phyloP scores from a whole-genome alignment of 2,113 vertebrate genomes.

The Falco punctatus region DNA sequence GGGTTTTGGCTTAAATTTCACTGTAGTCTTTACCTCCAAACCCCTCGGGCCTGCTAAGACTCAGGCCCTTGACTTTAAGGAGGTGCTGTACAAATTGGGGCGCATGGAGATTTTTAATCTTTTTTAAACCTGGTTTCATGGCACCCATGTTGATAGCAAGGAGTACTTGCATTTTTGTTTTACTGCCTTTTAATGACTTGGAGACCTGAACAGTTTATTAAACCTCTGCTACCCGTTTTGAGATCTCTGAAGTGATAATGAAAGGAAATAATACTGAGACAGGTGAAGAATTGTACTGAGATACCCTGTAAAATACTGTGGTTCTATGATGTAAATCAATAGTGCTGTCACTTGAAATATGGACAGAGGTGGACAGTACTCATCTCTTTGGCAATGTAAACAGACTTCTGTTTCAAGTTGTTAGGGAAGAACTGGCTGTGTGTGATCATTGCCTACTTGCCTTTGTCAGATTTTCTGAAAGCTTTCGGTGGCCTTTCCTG shows the following conservation, averaged over 20 bases:
- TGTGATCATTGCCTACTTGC: background rate
- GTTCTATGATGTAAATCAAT: background rate
- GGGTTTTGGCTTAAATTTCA: background rate
- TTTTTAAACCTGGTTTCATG: background rate
- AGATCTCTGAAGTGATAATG: background rate
- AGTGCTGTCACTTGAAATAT: background rate
- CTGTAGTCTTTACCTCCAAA: background rate
- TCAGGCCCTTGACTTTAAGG: background rate
- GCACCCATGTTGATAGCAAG: background rate
- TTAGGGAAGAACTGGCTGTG: background rate
- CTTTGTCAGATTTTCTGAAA: background rate
- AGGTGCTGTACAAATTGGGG: background rate
- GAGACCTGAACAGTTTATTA: background rate
- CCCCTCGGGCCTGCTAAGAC: background rate
- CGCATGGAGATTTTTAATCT: background rate
- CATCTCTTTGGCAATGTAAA: background rate
- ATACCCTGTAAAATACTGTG: background rate
- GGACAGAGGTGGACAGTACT: background rate
- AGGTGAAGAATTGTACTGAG: background rate
- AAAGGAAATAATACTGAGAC: background rate
- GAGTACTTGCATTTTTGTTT: background rate
- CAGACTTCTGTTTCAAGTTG: no score
- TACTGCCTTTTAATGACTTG: background rate
- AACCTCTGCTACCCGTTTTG: background rate
- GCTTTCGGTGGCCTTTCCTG: background rate